Evolutionary conservation across 2,888 invertebrate genomes (phyloP).

Genomic region (Anticlea derivata): DNA sequence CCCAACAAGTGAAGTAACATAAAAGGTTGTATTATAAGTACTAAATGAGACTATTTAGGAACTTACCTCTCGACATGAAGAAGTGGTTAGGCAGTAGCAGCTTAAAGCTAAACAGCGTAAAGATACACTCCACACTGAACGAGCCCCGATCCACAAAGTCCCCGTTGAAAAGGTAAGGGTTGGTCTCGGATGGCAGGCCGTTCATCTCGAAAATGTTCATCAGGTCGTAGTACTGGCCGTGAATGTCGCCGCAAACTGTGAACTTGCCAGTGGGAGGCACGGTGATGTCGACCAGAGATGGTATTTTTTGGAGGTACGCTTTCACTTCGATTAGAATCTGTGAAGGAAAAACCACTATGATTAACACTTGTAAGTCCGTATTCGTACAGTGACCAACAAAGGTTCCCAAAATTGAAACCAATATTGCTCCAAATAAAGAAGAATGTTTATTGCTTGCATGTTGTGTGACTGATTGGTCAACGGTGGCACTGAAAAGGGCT

Average conservation of each 20-base stretch:
- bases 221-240: slow-evolving; percentile 99
- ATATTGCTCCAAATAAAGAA: too few species aligned
- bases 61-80: slow-evolving; percentile 97
- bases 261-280: slow-evolving; percentile 95
- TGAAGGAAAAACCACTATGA: neutral
- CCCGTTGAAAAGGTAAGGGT: slow-evolving; percentile 99
- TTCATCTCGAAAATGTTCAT: slow-evolving; percentile 99
- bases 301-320: slow-evolving; percentile 91
- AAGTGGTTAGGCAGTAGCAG: slow-evolving; percentile 97
- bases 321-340: slow-evolving; percentile 97
- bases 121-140: slow-evolving; percentile 99
- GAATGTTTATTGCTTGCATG: too few species aligned
- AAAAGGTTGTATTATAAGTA: too few species aligned
- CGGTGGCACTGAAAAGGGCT: too few species aligned
- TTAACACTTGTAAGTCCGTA: too few species aligned
- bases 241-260: slow-evolving; percentile 99
- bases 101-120: slow-evolving; percentile 98
- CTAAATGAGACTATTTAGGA: too few species aligned
- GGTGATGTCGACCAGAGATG: slow-evolving; percentile 94
- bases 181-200: slow-evolving; percentile 96
- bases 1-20: neutral
- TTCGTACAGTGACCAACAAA: too few species aligned
- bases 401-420: too few species aligned
- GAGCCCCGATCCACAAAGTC: slow-evolving; percentile 99
- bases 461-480: too few species aligned